phyloP scores from a whole-genome alignment of 2,797 vertebrate species.

The Luscinia luscinia region DNA sequence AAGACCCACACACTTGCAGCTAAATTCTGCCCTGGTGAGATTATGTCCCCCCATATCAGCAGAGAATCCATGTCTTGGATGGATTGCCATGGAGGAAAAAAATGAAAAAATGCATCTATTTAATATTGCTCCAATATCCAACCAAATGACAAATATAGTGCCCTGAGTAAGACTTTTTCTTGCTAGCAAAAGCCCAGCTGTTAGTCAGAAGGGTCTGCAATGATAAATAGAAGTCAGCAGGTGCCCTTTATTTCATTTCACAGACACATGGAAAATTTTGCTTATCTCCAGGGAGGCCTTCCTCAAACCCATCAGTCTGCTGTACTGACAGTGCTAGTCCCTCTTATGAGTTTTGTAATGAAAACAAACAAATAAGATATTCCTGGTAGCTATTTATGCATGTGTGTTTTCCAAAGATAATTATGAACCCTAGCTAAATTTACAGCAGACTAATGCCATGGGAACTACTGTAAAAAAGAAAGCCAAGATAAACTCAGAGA shows the following conservation, averaged over 20 bases:
- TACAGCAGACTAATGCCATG: neutral
- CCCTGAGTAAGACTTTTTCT: neutral
- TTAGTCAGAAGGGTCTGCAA: neutral
- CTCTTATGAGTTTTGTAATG: neutral
- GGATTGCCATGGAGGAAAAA: neutral
- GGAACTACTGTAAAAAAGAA: constrained; percentile 32
- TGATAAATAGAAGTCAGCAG: neutral
- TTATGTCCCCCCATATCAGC: neutral
- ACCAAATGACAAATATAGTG: neutral
- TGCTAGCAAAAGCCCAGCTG: neutral
- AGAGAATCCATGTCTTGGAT: neutral
- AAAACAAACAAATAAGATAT: constrained; percentile 43
- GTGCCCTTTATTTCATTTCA: neutral
- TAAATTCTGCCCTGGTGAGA: neutral
- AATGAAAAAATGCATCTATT: neutral
- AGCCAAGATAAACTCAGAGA: constrained; percentile 49
- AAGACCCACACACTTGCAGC: neutral
- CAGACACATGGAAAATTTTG: constrained; percentile 43
- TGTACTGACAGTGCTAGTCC: neutral
- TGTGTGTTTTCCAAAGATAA: constrained; percentile 58
- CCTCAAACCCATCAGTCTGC: neutral
- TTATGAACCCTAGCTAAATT: neutral
- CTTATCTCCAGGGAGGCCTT: constrained; percentile 22
- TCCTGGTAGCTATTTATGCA: neutral
- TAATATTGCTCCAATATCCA: neutral